Evolutionary conservation across 2,797 vertebrate species (phyloP).

Genomic region (Sebastes paucispinis): DNA sequence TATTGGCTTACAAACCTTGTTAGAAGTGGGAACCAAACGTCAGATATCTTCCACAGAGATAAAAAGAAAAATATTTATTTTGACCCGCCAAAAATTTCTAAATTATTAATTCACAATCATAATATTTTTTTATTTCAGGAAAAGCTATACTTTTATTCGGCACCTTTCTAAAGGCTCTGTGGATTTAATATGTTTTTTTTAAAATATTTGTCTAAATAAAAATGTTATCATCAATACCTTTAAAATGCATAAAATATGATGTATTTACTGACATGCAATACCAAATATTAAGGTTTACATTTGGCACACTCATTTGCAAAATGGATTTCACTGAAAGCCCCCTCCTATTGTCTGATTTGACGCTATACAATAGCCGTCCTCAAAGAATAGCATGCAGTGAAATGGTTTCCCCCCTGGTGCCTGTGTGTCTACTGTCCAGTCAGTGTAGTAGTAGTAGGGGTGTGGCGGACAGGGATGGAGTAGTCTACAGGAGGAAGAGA

Average conservation of each 20-base stretch:
- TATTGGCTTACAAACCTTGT: no score
- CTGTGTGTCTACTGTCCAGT: conserved; percentile 71
- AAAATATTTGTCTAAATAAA: no score
- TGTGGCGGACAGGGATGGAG: conserved; percentile 38
- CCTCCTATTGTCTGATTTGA: conserved; percentile 32
- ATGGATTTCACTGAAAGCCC: not conserved
- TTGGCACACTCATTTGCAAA: conserved; percentile 7
- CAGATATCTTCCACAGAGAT: no score
- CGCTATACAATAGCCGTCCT: conserved; percentile 49
- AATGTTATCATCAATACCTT: not conserved
- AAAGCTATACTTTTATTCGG: no score
- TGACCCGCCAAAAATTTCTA: no score
- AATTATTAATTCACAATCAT: no score
- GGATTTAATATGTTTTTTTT: no score
- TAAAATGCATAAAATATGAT: not conserved
- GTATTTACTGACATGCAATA: not conserved
- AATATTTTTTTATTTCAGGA: no score
- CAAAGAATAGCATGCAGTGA: conserved; percentile 51
- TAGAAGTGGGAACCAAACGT: no score
- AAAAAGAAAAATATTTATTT: no score
- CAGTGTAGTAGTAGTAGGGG: conserved; percentile 27
- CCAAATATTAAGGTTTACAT: conserved; percentile 19
- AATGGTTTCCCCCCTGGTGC: conserved; percentile 70
- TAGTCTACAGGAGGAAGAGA: conserved; percentile 41
- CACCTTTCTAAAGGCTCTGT: no score